These are phyloP conservation scores for Tinamus guttatus DNA, from an alignment of 2,113 vertebrate species.

Conservation along the genomic window DNA sequence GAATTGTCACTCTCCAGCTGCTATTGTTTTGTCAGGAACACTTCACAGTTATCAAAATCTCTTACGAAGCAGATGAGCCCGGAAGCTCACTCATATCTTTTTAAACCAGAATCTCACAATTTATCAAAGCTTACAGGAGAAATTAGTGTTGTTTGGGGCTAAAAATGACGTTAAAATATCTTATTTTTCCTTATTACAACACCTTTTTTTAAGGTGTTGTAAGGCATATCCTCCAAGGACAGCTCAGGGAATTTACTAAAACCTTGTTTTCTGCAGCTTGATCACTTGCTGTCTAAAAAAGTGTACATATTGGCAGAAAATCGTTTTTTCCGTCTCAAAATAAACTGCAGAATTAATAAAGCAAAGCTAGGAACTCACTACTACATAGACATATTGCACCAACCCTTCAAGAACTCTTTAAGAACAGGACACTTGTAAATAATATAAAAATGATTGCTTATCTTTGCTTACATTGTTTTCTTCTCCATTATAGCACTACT, in stretches of 20 bases:
- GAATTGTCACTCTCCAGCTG: background rate
- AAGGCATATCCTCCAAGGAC: background rate
- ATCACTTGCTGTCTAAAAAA: background rate
- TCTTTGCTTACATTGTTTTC: background rate
- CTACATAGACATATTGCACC: background rate
- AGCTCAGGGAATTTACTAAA: background rate
- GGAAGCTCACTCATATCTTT: background rate
- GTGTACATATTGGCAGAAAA: background rate
- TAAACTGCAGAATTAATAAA: background rate
- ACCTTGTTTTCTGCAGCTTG: background rate
- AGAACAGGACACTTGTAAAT: background rate
- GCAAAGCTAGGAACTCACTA: background rate
- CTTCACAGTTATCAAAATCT: background rate
- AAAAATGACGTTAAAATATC: background rate
- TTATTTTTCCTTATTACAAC: background rate
- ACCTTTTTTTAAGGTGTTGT: background rate
- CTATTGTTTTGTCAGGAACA: background rate
- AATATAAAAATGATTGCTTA: background rate
- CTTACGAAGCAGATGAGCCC: background rate
- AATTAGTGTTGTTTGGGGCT: background rate
- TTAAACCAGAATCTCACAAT: background rate
- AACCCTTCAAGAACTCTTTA: background rate
- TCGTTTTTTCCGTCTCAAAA: background rate
- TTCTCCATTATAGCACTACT: background rate
- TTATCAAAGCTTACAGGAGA: background rate